Evolutionary conservation across 1,140 invertebrate species (phyloP), one percentile per base, ranked within the genome.

Genomic region (Drosophila ohnishii): DNA sequence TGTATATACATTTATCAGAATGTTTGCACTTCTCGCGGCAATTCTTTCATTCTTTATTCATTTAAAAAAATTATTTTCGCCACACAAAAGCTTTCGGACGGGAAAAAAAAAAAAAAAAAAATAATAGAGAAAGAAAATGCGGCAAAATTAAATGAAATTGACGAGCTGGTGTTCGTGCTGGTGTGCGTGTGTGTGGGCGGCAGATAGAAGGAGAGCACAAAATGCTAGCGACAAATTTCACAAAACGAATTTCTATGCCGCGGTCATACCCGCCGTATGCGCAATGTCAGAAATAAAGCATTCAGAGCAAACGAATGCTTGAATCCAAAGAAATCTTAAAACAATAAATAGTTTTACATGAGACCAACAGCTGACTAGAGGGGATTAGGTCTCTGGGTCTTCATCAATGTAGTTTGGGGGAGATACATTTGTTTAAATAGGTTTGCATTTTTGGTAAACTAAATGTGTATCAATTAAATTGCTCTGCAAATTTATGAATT

Each of bases 141-240:
- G 66, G 60, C 71, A 58, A 83, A 87, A 87, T 87, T 88, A 88
- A 87, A 74, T 88, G 58, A 84, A 88, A 84, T 87, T 84, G 73
- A 80, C 84, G 57, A 63, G 16, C 39, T 37, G 56, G 28, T 47
- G 53, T 37, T 42, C 16, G 57, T 73, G 51, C 45, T 22, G 22
- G 59, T 62, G 13, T 47, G 39, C 11, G 16, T 50, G 37, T 59
- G 55, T 55, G 62, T 57, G 56, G 44, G 72, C 65, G 74, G 37
- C 28, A 34, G 56, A 62, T 55, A 51, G 82, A 70, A 64, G 66
- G 63, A 62, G 69, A 65, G 37, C 78, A 71, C 69, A 45, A 50
- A 71, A 37, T 25, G 53, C 69, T 19, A 59, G 47, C 65, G 40
- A 59, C 48, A 69, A 35, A 71, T 59, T 71, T 71, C 51, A 59